These are phyloP conservation scores for Macrotis lagotis DNA, from an alignment of 2,113 vertebrate species.

Conservation along the genomic window DNA sequence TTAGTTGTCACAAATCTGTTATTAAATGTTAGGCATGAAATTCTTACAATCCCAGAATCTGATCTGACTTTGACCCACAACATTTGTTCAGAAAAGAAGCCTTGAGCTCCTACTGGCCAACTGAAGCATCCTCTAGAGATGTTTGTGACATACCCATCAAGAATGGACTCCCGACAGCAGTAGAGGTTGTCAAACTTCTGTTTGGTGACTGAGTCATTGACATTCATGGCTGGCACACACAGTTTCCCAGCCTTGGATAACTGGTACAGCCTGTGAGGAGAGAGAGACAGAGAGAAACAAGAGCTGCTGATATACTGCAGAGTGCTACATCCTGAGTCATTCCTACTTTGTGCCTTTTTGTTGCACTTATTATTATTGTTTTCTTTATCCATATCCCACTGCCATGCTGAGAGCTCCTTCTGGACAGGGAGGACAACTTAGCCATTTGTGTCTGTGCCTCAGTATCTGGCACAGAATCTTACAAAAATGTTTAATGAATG, in stretches of 20 bases:
- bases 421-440: neutral
- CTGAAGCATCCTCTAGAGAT: constrained; percentile 44
- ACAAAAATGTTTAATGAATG: neutral
- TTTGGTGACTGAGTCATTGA: constrained; percentile 98
- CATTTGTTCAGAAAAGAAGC: neutral
- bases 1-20: constrained; percentile 31
- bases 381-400: neutral
- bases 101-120: constrained; percentile 35
- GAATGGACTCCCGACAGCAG: constrained; percentile 97
- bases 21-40: constrained; percentile 35
- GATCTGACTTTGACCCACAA: neutral
- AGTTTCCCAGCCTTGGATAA: constrained; percentile 97
- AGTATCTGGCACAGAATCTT: neutral
- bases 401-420: neutral
- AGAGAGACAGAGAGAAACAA: neutral
- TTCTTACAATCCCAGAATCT: constrained; percentile 18
- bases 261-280: constrained; percentile 90
- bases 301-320: constrained; percentile 15
- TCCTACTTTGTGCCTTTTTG: neutral
- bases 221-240: constrained; percentile 98
- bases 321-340: neutral
- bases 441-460: neutral
- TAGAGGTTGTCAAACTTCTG: constrained; percentile 99
- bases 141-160: constrained; percentile 89
- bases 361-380: neutral